Base-by-base conservation (phyloP, 2,113 vertebrate species). In the Phrynocephalus versicolor region DNA sequence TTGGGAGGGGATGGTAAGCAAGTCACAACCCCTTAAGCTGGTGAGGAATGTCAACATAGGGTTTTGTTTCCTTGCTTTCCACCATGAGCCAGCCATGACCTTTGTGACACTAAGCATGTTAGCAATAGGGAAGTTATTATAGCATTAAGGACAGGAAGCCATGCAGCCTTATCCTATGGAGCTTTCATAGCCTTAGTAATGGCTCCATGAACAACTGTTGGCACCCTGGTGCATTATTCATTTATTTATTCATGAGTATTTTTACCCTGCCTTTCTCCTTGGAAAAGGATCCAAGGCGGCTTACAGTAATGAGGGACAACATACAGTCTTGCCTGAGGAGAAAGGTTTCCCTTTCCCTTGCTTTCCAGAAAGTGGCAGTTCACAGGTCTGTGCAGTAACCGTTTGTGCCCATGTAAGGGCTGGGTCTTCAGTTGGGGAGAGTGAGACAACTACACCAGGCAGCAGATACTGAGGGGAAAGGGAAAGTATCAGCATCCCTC, bases 1-100 rank as follows among this genome's bases (percentile, higher is more conserved):
- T 88, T 89, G 91, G 90, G 92, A 73, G 84, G 41, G 78, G 74
- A 8, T 74, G 73, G 82, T 87, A 89, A 90, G 89, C 91, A 89
- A 89, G 88, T 91, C 0, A 79, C 60, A 88, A 82, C 76, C 79
- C 87, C 77, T 90, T 95, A 95, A 95, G 93, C 94, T 90, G 91
- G 88, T 82, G 88, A 92, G 74, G 94, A 94, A 95, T 88, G 79
- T 77, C 89, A 82, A 77, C 64, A 70, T 75, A 67, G 65, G 9
- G 73, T 39, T 92, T 91, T 72, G 89, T 94, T 92, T 74, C 73
- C 83, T 14, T 25, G 69, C 87, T 84, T 87, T 88, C 35, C 55
- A 15, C 8, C 37, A 81, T n/a, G 70, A 67, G 70, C 85, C 58
- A 81, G 30, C 37, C 30, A 2, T 67, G 19, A 1, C 21, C 55